Evolutionary conservation across 2,888 invertebrate species (phyloP).

Genomic region (Eupithecia dodoneata): DNA sequence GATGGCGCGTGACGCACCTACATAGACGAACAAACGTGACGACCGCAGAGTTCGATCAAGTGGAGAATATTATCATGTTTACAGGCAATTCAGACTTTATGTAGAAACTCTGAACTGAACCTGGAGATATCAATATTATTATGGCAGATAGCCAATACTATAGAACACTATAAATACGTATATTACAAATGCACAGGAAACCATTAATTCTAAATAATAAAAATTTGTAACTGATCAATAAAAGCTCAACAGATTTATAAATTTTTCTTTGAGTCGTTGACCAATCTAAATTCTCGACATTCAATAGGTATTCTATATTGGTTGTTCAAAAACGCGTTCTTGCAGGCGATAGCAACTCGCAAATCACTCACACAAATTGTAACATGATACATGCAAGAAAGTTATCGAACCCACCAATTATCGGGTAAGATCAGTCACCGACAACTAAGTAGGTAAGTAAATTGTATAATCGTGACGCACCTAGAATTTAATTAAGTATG

Average conservation of each 20-base stretch:
- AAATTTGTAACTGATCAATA: neutral
- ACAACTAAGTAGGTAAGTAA: slow-evolving; percentile 9
- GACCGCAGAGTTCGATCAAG: slow-evolving; percentile 47
- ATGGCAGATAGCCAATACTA: neutral
- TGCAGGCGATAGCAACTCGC: neutral
- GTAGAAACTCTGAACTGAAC: neutral
- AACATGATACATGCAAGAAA: slow-evolving; percentile 17
- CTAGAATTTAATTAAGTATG: slow-evolving; percentile 49
- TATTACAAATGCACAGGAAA: slow-evolving; percentile 1
- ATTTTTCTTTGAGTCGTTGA: neutral
- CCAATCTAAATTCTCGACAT: neutral
- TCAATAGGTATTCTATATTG: neutral
- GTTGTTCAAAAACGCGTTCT: neutral
- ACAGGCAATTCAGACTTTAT: slow-evolving; percentile 11
- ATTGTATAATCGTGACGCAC: slow-evolving; percentile 24
- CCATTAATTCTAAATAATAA: neutral
- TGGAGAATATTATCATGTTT: slow-evolving; percentile 36
- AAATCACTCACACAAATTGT: neutral
- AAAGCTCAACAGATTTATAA: neutral
- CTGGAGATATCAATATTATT: neutral
- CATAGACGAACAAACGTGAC: slow-evolving; percentile 59
- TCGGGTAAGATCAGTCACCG: neutral
- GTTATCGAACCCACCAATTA: slow-evolving; percentile 13
- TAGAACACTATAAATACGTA: neutral
- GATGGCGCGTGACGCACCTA: slow-evolving; percentile 68